A percentile compares a stretch with the other conserved stretches of the same genome.
These are phyloP conservation scores for Chirona hameri DNA, from an alignment of 2,888 invertebrate genomes.

Conservation along the genomic window DNA sequence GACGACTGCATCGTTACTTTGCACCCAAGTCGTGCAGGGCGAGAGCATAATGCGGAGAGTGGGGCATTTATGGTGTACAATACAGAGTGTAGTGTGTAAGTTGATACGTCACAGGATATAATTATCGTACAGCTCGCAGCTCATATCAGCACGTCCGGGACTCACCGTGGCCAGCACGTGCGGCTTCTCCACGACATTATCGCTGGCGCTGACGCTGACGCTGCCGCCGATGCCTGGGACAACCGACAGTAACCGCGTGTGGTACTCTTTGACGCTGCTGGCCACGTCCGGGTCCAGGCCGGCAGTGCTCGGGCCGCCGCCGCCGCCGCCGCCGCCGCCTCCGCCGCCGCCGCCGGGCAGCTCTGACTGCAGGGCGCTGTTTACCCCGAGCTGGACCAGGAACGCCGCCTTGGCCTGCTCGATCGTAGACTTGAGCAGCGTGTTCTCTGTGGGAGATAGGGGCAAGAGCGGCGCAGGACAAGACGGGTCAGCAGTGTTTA, in stretches of 20 bases:
- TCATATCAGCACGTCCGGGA: not conserved
- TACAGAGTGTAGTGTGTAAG: too few species aligned
- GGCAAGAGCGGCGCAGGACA: not conserved
- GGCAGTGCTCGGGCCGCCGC: not conserved
- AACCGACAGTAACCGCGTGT: not conserved
- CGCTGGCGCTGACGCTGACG: not conserved
- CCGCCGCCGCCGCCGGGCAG: not conserved
- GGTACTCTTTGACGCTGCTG: conserved; percentile 4
- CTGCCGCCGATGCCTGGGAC: too few species aligned
- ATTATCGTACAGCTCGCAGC: too few species aligned
- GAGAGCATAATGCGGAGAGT: too few species aligned
- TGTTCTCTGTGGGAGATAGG: conserved; percentile 34
- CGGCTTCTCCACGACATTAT: not conserved
- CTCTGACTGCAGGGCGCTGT: conserved; percentile 30
- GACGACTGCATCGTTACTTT: too few species aligned
- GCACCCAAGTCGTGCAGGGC: too few species aligned
- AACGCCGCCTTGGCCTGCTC: conserved; percentile 61
- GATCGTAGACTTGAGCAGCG: conserved; percentile 50
- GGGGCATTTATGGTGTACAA: too few species aligned
- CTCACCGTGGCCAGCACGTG: conserved; percentile 1
- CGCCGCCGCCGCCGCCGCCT: not conserved
- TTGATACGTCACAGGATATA: too few species aligned
- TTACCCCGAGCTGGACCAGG: conserved; percentile 35
- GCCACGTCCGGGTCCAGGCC: not conserved
- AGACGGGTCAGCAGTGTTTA: conserved; percentile 25